Percentiles rank a stretch among this genome's conserved stretches.
phyloP scores from a whole-genome alignment of 1,140 invertebrate genomes.

The Hyles vespertilio region DNA sequence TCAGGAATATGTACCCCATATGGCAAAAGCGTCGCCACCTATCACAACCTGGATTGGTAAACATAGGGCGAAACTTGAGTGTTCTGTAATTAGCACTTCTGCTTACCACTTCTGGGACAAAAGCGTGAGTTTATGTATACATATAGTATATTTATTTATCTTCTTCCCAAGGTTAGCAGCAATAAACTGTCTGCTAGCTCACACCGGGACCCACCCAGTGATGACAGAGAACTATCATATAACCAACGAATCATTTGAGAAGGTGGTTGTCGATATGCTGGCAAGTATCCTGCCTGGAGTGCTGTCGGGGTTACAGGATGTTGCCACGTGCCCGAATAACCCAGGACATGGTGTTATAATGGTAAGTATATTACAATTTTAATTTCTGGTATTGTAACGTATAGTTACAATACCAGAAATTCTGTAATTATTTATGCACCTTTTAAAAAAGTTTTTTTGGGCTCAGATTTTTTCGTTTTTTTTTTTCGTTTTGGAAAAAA shows the following conservation, averaged over 20 bases:
- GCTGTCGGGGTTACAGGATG: constrained; percentile 74
- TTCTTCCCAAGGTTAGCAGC: constrained; percentile 65
- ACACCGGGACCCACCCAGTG: constrained; percentile 72
- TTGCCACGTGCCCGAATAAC: constrained; percentile 75
- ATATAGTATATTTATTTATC: neutral
- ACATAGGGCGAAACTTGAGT: no score
- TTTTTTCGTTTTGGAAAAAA: no score
- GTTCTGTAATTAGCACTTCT: no score
- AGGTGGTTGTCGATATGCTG: constrained; percentile 73
- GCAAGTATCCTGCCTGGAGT: constrained; percentile 81
- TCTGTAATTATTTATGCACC: no score
- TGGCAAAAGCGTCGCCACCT: no score
- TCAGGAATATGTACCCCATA: no score
- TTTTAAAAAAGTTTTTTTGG: no score
- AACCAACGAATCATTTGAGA: constrained; percentile 27
- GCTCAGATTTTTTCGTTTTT: no score
- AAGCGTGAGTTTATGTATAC: no score
- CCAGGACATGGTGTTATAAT: constrained; percentile 78
- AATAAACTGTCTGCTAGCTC: constrained; percentile 76
- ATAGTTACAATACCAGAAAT: no score
- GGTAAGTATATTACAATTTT: constrained; percentile 56
- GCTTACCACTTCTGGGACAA: no score
- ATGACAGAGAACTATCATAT: constrained; percentile 58
- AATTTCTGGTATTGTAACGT: neutral
- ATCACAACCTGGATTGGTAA: no score